Evolutionary conservation across 2,113 vertebrate genomes (phyloP).

Genomic region (Gymnogyps californianus): DNA sequence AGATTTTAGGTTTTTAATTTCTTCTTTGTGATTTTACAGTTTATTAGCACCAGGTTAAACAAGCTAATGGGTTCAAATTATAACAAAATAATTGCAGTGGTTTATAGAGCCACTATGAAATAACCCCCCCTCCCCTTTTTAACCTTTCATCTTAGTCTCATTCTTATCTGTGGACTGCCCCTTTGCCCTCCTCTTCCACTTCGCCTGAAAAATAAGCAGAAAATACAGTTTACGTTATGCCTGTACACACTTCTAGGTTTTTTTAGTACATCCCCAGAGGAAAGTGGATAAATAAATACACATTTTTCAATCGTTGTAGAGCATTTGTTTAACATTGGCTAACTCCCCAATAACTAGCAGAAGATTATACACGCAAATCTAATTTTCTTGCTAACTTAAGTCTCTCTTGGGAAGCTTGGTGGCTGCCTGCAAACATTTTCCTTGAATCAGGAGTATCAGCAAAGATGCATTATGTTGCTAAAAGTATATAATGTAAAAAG

Average conservation of each 20-base stretch:
- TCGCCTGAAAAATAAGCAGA: conserved; percentile 22
- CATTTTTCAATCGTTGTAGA: neutral
- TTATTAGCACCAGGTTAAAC: conserved; percentile 30
- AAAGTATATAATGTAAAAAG: conserved; percentile 52
- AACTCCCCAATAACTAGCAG: neutral
- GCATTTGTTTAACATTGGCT: conserved; percentile 36
- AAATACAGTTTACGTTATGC: conserved; percentile 15
- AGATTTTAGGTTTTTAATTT: neutral
- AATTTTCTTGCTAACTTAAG: conserved; percentile 41
- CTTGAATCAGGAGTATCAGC: neutral
- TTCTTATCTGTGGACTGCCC: conserved; percentile 14
- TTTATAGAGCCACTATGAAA: conserved; percentile 4
- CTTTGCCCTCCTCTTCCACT: conserved; percentile 3
- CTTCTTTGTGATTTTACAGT: conserved; percentile 5
- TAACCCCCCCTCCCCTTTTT: neutral
- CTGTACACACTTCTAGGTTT: neutral
- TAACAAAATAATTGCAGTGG: conserved; percentile 9
- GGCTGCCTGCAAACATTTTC: conserved; percentile 3
- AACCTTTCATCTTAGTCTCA: conserved; percentile 30
- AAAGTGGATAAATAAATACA: conserved; percentile 23
- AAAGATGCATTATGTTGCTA: conserved; percentile 15
- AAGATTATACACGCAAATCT: conserved; percentile 22
- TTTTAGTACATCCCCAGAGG: neutral
- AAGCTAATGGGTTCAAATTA: conserved; percentile 36
- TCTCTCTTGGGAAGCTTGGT: conserved; percentile 33